These are phyloP conservation scores for Anhinga anhinga DNA, from an alignment of 2,113 vertebrate genomes.

Conservation along the genomic window DNA sequence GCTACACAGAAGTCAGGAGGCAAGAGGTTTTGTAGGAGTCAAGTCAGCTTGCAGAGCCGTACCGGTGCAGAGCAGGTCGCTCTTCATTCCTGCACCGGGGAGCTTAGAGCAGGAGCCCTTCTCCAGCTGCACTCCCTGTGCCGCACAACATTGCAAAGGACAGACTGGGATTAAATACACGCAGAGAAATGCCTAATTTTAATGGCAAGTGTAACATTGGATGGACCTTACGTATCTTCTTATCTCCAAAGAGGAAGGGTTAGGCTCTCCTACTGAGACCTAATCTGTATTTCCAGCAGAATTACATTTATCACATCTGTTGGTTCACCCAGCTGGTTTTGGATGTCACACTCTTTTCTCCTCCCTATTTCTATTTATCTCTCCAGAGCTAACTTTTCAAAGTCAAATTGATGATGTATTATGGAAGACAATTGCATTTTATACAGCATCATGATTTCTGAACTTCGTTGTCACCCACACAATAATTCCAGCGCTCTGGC, in stretches of 20 bases:
- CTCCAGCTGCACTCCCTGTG: not conserved
- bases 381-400: not conserved
- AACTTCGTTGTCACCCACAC: not conserved
- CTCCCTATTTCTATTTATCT: not conserved
- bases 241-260: not conserved
- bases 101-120: not conserved
- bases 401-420: not conserved
- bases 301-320: not conserved
- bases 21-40: not conserved
- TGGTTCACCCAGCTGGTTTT: not conserved
- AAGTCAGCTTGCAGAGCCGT: not conserved
- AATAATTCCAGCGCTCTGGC: not conserved
- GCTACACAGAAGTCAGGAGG: not conserved
- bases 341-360: not conserved
- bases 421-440: not conserved
- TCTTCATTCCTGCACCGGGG: accelerated
- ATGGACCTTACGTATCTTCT: not conserved
- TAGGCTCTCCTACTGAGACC: not conserved
- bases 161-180: accelerated
- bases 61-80: not conserved
- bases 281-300: not conserved
- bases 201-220: too few relatives aligned
- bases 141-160: accelerated
- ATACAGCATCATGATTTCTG: not conserved
- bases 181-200: not conserved